These are phyloP conservation scores for Hirudinaria manillensis DNA, from an alignment of 2,888 invertebrate species.

Conservation along the genomic window DNA sequence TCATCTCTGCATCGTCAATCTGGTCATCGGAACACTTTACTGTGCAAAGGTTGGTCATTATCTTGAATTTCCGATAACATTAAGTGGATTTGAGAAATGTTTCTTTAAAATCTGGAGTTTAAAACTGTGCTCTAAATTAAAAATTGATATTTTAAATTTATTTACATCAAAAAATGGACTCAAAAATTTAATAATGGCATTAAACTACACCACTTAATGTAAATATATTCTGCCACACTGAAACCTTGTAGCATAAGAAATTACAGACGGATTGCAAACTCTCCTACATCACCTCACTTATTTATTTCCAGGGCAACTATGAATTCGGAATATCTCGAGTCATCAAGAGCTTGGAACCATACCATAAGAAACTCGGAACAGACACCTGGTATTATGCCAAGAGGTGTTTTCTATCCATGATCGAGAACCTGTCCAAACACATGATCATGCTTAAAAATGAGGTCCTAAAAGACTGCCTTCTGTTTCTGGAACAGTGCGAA, in stretches of 20 bases:
- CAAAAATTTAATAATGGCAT: background rate
- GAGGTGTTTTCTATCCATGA: constrained; percentile 83
- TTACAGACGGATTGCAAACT: background rate
- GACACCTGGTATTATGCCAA: constrained; percentile 99
- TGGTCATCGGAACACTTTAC: constrained; percentile 84
- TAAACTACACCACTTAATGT: background rate
- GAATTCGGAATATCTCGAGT: constrained; percentile 96
- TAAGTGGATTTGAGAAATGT: background rate
- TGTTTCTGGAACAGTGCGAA: constrained; percentile 84
- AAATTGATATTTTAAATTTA: no score
- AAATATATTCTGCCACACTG: background rate
- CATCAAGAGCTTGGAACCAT: constrained; percentile 90
- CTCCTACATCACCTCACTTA: background rate
- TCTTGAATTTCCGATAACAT: background rate
- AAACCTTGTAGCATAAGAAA: no score
- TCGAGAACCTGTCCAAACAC: constrained; percentile 83
- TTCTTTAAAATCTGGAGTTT: background rate
- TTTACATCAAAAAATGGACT: no score
- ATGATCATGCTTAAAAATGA: constrained; percentile 79
- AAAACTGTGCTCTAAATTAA: no score
- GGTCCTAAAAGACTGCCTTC: constrained; percentile 77
- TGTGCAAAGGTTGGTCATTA: constrained; percentile 29
- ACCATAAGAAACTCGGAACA: constrained; percentile 85
- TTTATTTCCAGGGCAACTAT: constrained; percentile 69
- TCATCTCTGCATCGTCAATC: constrained; percentile 94